Conservation (phyloP, 2,888 invertebrate genomes). For the Agonopterix heracliana region DNA sequence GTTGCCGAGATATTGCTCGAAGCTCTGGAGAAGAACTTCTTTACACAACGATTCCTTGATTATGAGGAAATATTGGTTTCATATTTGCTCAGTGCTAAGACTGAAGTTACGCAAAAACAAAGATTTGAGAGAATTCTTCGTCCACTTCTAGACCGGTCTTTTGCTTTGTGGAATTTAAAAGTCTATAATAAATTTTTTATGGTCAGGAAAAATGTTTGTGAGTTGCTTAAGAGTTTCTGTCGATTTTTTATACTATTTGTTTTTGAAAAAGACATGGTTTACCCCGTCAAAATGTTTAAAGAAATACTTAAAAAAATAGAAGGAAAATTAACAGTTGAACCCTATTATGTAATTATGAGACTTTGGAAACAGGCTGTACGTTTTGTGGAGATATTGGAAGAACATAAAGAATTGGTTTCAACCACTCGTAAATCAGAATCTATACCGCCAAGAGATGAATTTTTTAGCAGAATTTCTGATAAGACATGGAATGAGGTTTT, state of each 20-base stretch:
- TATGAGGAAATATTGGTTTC: conserved; percentile 16
- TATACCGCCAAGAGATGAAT: not conserved
- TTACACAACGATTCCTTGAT: not conserved
- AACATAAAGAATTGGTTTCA: conserved; percentile 2
- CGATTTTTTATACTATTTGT: conserved; percentile 7
- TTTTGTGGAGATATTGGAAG: conserved; percentile 20
- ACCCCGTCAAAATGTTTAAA: conserved; percentile 17
- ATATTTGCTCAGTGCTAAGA: conserved; percentile 26
- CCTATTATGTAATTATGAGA: conserved; percentile 27
- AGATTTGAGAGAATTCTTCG: conserved; percentile 24
- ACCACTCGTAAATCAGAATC: not conserved
- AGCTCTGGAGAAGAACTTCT: conserved; percentile 17
- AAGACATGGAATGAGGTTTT: not conserved
- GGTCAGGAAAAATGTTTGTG: not conserved
- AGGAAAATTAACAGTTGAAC: conserved; percentile 14
- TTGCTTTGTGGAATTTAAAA: conserved; percentile 21
- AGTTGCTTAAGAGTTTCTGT: conserved; percentile 9
- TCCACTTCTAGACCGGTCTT: conserved; percentile 24
- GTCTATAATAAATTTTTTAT: conserved; percentile 5
- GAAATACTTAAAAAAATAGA: conserved; percentile 27
- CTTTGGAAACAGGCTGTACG: conserved; percentile 25
- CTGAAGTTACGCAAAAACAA: conserved; percentile 24
- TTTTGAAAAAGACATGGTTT: conserved; percentile 23
- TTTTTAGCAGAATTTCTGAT: not conserved
- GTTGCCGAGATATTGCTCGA: conserved; percentile 26